Conservation (phyloP, 2,888 invertebrate species). For the Hartigia nigra region DNA sequence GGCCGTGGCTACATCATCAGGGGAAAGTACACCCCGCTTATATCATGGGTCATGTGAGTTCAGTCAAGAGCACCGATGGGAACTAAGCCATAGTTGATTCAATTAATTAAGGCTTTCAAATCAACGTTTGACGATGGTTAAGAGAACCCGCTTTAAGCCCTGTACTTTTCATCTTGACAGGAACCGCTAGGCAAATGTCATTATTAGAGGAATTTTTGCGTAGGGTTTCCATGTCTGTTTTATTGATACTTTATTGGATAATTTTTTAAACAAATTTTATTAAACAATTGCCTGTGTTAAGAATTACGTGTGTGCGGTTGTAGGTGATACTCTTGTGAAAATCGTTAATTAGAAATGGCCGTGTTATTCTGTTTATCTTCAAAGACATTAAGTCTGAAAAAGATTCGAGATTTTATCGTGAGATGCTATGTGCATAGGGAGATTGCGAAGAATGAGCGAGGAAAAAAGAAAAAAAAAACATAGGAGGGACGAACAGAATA, state of each 20-base stretch:
- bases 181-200: not conserved
- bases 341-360: not conserved
- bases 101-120: constrained; percentile 1
- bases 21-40: constrained; percentile 9
- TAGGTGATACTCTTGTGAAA: too few species aligned
- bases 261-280: not conserved
- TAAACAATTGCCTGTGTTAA: too few species aligned
- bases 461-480: not conserved
- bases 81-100: constrained; percentile 20
- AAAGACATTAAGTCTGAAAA: not conserved
- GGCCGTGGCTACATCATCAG: constrained; percentile 11
- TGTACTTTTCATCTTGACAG: not conserved
- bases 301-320: too few species aligned
- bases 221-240: not conserved
- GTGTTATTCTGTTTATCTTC: not conserved
- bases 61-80: constrained; percentile 17
- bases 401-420: not conserved
- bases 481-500: not conserved
- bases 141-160: not conserved
- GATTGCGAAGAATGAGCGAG: not conserved
- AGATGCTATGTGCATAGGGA: not conserved
- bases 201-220: not conserved
- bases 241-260: not conserved
- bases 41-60: constrained; percentile 30
- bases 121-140: not conserved